phyloP scores from a whole-genome alignment of 92 coral and sea anemone species.

The Heteractis magnifica region DNA sequence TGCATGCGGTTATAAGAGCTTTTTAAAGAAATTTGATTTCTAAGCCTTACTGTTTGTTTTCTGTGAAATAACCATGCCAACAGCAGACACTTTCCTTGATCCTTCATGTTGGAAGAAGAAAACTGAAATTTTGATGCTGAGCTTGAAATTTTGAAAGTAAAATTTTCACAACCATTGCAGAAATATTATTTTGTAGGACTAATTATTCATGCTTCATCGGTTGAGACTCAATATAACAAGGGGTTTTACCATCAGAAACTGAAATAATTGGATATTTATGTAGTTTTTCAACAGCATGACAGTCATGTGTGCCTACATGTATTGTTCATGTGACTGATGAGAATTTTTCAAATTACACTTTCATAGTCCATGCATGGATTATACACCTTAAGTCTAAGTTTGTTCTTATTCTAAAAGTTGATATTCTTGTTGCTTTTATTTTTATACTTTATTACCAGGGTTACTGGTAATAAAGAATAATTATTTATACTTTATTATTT shows the following conservation, averaged over 20 bases:
- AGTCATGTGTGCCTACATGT: neutral
- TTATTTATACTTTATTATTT: too few species aligned
- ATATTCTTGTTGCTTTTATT: neutral
- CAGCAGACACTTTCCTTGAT: neutral
- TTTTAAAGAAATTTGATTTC: neutral
- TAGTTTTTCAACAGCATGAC: neutral
- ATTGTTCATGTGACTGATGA: neutral
- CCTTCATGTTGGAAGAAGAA: neutral
- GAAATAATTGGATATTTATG: neutral
- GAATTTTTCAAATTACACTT: neutral
- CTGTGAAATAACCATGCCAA: neutral
- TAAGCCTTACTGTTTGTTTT: neutral
- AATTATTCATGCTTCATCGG: neutral
- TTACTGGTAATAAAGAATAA: too few species aligned
- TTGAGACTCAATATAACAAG: neutral
- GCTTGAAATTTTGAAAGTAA: neutral
- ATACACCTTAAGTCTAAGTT: neutral
- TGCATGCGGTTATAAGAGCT: neutral
- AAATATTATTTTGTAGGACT: neutral
- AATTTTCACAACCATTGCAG: neutral
- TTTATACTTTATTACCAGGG: too few species aligned
- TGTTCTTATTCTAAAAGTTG: neutral
- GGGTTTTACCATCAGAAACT: constrained; percentile 4
- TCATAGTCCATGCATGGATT: neutral
- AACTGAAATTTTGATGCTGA: neutral